phyloP scores from a whole-genome alignment of 2,888 invertebrate species.

The Alentia gelatinosa region DNA sequence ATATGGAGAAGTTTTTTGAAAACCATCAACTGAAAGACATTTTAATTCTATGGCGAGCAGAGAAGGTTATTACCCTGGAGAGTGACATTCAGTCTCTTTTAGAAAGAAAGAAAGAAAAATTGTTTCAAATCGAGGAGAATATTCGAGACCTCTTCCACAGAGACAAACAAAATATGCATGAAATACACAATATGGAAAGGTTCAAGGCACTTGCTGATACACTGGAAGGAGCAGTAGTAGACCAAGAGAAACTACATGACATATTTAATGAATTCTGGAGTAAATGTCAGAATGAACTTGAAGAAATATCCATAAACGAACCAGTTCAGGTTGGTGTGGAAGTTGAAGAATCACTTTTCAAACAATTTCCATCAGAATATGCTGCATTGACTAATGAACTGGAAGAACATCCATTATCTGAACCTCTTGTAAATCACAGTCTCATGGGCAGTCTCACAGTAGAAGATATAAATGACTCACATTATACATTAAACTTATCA shows the following conservation, averaged over 20 bases:
- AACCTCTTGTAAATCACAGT: not conserved
- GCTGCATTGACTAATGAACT: not conserved
- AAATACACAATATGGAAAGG: not conserved
- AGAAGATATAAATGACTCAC: not conserved
- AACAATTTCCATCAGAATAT: not conserved
- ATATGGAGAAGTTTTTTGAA: too few relatives aligned
- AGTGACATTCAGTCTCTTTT: not conserved
- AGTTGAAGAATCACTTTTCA: not conserved
- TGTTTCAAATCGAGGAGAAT: not conserved
- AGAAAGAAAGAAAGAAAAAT: not conserved
- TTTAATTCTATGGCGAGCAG: constrained; percentile 32
- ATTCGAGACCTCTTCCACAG: not conserved
- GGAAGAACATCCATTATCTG: not conserved
- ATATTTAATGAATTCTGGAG: not conserved
- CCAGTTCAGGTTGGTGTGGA: not conserved
- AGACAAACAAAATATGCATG: not conserved
- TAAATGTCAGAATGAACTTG: not conserved
- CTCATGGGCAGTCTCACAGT: not conserved
- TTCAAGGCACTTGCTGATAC: not conserved
- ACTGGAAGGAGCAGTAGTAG: not conserved
- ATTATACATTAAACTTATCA: not conserved
- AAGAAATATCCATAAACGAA: not conserved
- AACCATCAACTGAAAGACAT: constrained; percentile 23
- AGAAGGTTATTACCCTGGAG: constrained; percentile 14
- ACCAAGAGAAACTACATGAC: not conserved